phyloP scores from a whole-genome alignment of 2,797 vertebrate species.

The Poeciliopsis turneri region DNA sequence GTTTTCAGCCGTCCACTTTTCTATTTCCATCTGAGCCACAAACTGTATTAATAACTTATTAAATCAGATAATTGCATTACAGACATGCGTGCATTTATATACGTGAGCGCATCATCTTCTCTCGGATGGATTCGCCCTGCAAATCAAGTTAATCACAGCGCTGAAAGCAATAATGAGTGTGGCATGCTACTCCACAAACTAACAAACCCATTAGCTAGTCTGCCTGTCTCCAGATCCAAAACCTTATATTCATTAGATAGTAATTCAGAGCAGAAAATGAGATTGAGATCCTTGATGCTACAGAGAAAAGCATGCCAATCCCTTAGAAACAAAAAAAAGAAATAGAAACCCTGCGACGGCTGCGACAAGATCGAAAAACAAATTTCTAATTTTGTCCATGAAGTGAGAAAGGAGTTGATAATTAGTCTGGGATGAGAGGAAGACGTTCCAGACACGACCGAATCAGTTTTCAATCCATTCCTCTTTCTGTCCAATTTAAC shows the following conservation, averaged over 20 bases:
- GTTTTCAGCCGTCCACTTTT: constrained; percentile 68
- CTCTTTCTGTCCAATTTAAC: constrained; percentile 34
- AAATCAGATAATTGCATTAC: constrained; percentile 81
- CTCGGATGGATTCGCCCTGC: constrained; percentile 76
- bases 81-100: constrained; percentile 74
- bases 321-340: constrained; percentile 25
- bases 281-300: constrained; percentile 75
- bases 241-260: constrained; percentile 81
- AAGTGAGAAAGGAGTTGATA: constrained; percentile 69
- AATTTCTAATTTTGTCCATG: constrained; percentile 72
- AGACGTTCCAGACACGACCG: constrained; percentile 36
- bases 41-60: constrained; percentile 83
- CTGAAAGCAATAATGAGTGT: constrained; percentile 79
- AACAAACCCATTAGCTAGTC: constrained; percentile 81
- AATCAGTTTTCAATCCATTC: constrained; percentile 50
- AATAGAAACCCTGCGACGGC: constrained; percentile 32
- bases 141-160: constrained; percentile 83
- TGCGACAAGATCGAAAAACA: constrained; percentile 66
- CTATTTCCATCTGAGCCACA: constrained; percentile 69
- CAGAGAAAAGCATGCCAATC: constrained; percentile 56
- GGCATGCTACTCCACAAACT: constrained; percentile 79
- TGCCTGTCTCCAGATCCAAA: constrained; percentile 78
- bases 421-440: constrained; percentile 60
- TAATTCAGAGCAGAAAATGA: constrained; percentile 83
- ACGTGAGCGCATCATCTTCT: constrained; percentile 72